phyloP scores from a whole-genome alignment of 2,113 vertebrate genomes.

The Climacteris rufus region DNA sequence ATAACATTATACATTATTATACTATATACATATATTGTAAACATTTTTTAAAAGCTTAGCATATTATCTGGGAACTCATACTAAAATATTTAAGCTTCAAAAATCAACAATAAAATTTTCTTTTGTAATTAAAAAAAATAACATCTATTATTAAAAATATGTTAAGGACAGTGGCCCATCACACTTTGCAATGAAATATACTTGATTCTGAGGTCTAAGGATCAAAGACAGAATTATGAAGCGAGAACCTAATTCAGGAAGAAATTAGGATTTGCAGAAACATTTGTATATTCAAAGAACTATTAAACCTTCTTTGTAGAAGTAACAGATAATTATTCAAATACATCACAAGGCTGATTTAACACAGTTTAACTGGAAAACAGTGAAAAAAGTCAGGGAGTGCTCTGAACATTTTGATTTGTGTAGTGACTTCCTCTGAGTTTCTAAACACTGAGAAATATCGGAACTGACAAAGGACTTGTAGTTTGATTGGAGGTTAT shows the following conservation, averaged over 20 bases:
- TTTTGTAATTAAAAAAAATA: not conserved
- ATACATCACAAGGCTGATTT: not conserved
- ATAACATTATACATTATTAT: not conserved
- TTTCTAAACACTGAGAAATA: not conserved
- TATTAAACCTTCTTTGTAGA: not conserved
- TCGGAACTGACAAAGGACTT: not conserved
- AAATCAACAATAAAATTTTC: not conserved
- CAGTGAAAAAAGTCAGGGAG: not conserved
- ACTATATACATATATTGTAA: not conserved
- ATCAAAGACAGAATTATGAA: slow-evolving; percentile 35
- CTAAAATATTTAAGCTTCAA: not conserved
- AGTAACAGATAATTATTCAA: slow-evolving; percentile 7
- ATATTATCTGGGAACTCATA: not conserved
- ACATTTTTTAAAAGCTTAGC: not conserved
- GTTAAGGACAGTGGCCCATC: not conserved
- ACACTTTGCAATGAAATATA: not conserved
- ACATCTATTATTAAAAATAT: not conserved
- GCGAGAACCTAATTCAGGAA: not conserved
- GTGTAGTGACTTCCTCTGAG: not conserved
- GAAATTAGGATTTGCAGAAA: slow-evolving; percentile 23
- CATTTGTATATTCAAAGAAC: not conserved
- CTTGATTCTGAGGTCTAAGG: not conserved
- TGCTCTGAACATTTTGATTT: not conserved
- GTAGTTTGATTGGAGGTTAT: not conserved
- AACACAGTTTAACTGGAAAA: not conserved